These are phyloP conservation scores for Dysmachus trigonus DNA, from an alignment of 2,888 invertebrate genomes.

Conservation along the genomic window DNA sequence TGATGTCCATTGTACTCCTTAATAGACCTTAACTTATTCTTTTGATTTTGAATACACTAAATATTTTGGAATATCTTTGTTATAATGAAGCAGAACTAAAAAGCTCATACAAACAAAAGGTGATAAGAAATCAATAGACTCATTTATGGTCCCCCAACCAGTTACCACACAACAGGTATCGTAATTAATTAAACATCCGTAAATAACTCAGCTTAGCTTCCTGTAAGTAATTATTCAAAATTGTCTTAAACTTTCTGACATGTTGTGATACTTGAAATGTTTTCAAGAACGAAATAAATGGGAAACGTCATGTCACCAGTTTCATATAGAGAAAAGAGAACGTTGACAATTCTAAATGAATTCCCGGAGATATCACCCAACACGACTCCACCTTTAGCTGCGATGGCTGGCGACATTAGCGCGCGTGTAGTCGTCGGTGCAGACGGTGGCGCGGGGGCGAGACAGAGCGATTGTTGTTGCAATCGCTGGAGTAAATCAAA, in stretches of 20 bases:
- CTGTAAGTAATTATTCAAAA: conserved; percentile 25
- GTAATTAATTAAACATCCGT: neutral
- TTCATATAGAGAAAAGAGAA: conserved; percentile 38
- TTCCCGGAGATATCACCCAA: conserved; percentile 25
- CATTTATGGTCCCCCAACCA: neutral
- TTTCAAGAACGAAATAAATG: conserved; percentile 39
- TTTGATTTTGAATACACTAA: no score
- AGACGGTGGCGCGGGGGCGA: neutral
- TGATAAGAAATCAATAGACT: neutral
- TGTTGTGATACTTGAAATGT: conserved; percentile 36
- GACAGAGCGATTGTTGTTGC: neutral
- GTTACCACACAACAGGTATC: neutral
- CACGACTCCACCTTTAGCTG: neutral
- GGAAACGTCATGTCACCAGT: conserved; percentile 29
- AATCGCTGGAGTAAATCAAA: conserved; percentile 37
- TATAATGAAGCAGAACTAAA: neutral
- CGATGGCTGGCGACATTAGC: neutral
- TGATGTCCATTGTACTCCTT: no score
- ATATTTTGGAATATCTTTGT: neutral
- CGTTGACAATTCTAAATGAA: conserved; percentile 42
- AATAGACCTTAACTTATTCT: no score
- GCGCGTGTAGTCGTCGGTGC: neutral
- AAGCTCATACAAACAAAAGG: neutral
- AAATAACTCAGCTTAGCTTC: neutral
- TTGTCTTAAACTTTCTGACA: conserved; percentile 32